phyloP scores from a whole-genome alignment of 2,888 invertebrate species.

The Heliconius erato region DNA sequence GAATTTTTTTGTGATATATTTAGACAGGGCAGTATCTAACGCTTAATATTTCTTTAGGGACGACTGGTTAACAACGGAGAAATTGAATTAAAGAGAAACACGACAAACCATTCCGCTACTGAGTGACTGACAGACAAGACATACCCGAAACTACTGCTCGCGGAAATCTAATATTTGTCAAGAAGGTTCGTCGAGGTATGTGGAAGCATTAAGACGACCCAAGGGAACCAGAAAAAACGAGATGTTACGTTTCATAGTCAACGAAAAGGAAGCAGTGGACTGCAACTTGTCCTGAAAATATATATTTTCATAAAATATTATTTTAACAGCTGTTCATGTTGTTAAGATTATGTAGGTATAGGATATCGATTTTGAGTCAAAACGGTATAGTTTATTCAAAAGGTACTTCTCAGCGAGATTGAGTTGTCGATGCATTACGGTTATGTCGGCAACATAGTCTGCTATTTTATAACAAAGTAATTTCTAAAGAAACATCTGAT shows the following conservation, averaged over 20 bases:
- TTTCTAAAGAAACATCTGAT: slow-evolving; percentile 24
- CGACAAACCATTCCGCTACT: too few relatives aligned
- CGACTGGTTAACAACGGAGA: too few relatives aligned
- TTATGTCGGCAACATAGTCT: slow-evolving; percentile 29
- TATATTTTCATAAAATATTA: not conserved
- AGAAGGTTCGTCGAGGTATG: too few relatives aligned
- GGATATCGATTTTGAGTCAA: slow-evolving; percentile 5
- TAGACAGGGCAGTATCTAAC: too few relatives aligned
- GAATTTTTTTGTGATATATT: too few relatives aligned
- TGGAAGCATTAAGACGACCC: too few relatives aligned
- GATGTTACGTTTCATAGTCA: not conserved
- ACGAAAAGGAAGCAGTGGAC: not conserved
- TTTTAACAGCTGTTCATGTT: not conserved
- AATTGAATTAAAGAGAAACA: too few relatives aligned
- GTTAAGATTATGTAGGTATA: not conserved
- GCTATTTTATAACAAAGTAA: slow-evolving; percentile 23
- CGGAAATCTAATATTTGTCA: too few relatives aligned
- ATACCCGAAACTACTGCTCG: too few relatives aligned
- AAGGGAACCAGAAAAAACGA: not conserved
- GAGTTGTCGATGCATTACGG: slow-evolving; percentile 29
- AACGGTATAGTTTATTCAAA: slow-evolving; percentile 28
- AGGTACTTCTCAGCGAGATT: slow-evolving; percentile 24
- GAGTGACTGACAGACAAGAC: too few relatives aligned
- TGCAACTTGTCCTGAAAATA: not conserved
- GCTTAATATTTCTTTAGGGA: too few relatives aligned